Evolutionary conservation across 2,888 invertebrate species (phyloP), one percentile per base, ranked within the genome.

Genomic region (Magallana nippona): DNA sequence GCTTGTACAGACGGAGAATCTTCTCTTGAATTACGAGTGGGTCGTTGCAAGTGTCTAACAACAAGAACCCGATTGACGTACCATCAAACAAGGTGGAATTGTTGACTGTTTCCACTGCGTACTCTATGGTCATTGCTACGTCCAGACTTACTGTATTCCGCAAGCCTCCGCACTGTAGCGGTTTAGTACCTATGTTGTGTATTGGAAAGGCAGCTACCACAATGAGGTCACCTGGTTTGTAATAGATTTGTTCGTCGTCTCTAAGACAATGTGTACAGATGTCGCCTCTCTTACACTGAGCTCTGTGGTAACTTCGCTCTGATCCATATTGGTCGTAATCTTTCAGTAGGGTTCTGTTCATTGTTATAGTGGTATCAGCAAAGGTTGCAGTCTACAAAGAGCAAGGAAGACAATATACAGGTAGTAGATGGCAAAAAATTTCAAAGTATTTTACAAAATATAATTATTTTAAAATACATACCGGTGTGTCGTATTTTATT

Each of bases 41-140:
- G 27, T 84, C 83, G 55, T 88, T 88, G 63, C 89, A 89, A 3
- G 87, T 85, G 77, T 88, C 86, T 10, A 89, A 19, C 3, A 88
- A 27, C 13, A 87, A 83, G 1, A 86, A 19, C 27, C 89, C 89
- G 2, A 88, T 77, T 56, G 80, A 86, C 13, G 82, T 44, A 32
- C 78, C 78, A n/a, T 81, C 71, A 27, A 86, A 87, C 2, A 63
- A 32, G 55, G 55, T 57, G 10, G 55, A 78, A 5, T 83, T 71
- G n/a, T 83, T 86, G 0, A 81, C 32, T 11, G 71, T 81, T 2
- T 83, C 44, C 1, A 84, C 85, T 10, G 85, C 87, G 79, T 86
- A 84, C 27, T 58, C 55, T 11, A 86, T 84, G 10, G 85, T 82
- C 44, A 88, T 83, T 10, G 82, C 85, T n/a, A 85, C 27, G 56